Evolutionary conservation across 2,113 vertebrate species (phyloP), one percentile per base, ranked within the genome.

Genomic region (Siniperca knerii): DNA sequence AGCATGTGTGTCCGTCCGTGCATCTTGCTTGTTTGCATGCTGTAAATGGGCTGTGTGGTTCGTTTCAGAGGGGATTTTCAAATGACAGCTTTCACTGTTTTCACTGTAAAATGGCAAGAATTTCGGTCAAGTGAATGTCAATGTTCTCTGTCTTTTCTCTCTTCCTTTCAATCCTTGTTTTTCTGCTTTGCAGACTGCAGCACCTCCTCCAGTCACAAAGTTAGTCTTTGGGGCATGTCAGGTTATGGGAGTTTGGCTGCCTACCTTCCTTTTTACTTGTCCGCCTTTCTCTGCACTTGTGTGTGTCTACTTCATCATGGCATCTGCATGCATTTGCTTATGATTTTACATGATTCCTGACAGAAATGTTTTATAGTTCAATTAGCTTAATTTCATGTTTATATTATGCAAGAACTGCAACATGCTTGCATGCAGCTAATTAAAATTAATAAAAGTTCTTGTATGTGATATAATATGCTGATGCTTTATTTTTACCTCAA

Each of bases 181-280:
- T 64, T 82, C 69, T 90, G 57, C 86, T 82, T 90, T 91, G 33
- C 94, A 95, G 94, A 93, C 54, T 35, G 65, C 77, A 57, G 81
- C 87, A 64, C 18, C 16, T 82, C 75, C 9, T 81, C 72, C 40
- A 86, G 73, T 93, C 83, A 85, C 88, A 94, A 94, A 94, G 93
- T 94, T 83, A 94, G 91, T 95, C 81, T 82, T 71, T 86, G 64
- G 46, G 83, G 85, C 91, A 90, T 88, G 86, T 29, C 60, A 16
- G 58, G 9, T 65, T 73, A 55, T 55, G 40, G 52, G 61, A 74
- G 75, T 77, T 70, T 79, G 72, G 40, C 55, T 77, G 35, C 20
- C 16, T 57, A 37, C 29, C 55, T 18, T 35, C 8, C 4, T 64
- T 80, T 62, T 67, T 42, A 42, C 12, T 4, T 33, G 1, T 29